Evolutionary conservation across 2,797 vertebrate species (phyloP).

Genomic region (Chlorospingus semifuscus): DNA sequence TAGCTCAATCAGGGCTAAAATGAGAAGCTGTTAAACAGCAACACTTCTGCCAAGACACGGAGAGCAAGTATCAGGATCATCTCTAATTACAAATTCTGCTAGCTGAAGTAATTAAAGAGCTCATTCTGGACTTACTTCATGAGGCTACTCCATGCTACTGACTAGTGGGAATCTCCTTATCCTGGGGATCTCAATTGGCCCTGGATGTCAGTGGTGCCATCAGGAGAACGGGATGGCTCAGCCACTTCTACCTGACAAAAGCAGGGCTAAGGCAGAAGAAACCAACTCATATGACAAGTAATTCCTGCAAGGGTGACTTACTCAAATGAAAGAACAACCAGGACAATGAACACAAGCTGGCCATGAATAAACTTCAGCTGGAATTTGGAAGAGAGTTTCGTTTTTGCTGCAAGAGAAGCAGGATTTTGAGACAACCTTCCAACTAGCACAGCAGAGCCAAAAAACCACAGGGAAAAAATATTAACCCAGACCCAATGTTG

Average conservation of each 20-base stretch:
- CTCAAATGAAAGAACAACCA: background rate
- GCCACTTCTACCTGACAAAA: background rate
- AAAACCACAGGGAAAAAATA: background rate
- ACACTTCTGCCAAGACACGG: background rate
- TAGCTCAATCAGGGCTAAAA: constrained; percentile 29
- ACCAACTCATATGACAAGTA: background rate
- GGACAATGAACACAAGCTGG: background rate
- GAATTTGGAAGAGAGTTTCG: background rate
- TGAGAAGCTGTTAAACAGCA: constrained; percentile 15
- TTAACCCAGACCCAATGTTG: background rate
- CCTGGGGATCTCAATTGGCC: background rate
- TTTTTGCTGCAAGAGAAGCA: background rate
- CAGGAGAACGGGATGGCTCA: background rate
- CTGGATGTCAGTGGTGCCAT: background rate
- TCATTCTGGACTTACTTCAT: background rate
- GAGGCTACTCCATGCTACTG: background rate
- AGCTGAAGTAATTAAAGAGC: background rate
- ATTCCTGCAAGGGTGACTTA: background rate
- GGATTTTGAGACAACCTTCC: background rate
- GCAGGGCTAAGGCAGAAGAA: background rate
- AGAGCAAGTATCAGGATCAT: background rate
- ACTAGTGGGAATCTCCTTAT: background rate
- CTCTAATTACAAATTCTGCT: background rate
- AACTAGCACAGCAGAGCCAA: background rate
- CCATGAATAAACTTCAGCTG: background rate